Percentiles rank a stretch among this genome's conserved stretches.
Conservation (phyloP, 2,888 invertebrate genomes). For the Ornithoptera priamus region DNA sequence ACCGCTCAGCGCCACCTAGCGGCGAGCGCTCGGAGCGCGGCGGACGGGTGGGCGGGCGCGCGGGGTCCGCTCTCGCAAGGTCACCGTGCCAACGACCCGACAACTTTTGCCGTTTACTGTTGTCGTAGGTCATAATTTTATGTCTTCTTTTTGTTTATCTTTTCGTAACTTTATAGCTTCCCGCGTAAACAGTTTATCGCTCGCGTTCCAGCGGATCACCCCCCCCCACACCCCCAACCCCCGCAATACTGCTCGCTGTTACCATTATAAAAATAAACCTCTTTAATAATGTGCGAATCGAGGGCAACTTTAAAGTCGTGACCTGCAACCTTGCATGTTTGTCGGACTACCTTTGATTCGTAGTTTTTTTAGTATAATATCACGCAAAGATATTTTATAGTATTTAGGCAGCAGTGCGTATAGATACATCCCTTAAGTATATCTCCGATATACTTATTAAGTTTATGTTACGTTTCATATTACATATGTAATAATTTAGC, state of each 20-base stretch:
- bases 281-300: slow-evolving; percentile 13
- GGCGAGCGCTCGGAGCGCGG: slow-evolving; percentile 47
- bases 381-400: no score
- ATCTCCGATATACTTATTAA: no score
- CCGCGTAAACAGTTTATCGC: slow-evolving; percentile 63
- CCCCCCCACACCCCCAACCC: background rate
- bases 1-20: slow-evolving; percentile 61
- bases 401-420: no score
- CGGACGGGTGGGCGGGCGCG: no score
- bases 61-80: slow-evolving; percentile 61
- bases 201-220: slow-evolving; percentile 35
- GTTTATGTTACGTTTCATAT: no score
- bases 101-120: slow-evolving; percentile 79
- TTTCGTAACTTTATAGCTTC: slow-evolving; percentile 76
- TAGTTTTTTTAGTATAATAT: slow-evolving; percentile 2
- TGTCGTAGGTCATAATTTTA: slow-evolving; percentile 81
- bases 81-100: slow-evolving; percentile 77
- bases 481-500: no score
- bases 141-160: slow-evolving; percentile 80
- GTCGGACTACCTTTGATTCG: slow-evolving; percentile 20
- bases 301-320: slow-evolving; percentile 18
- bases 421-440: no score
- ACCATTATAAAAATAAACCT: slow-evolving; percentile 11
- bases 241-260: slow-evolving; percentile 34
- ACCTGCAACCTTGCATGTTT: slow-evolving; percentile 19